Base-by-base conservation (phyloP, 2,888 invertebrate species). In the Coleophora deauratella region DNA sequence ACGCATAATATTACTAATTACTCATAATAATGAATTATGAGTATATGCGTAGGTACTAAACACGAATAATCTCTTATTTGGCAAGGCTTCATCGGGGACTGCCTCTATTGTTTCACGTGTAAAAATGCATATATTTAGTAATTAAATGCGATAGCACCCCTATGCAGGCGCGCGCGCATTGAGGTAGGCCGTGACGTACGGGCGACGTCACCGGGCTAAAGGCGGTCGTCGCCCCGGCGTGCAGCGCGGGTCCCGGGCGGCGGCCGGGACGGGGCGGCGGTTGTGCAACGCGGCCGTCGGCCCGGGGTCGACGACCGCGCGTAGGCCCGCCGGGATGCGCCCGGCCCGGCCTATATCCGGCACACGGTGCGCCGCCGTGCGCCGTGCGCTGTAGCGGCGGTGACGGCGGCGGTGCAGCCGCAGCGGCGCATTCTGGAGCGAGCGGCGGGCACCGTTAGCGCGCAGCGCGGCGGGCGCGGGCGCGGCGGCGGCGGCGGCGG, bases 111-210 rank as follows among this genome's bases (percentile, higher is more conserved):
- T 21, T 21, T 21, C 21, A 21, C 3, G 21, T 21, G n/a, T n/a
- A n/a, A n/a, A n/a, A n/a, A n/a, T n/a, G n/a, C n/a, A n/a, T n/a
- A n/a, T n/a, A 51, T 57, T 57, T 47, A 63, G 55, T 65, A 65
- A 69, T 72, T 67, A 68, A 72, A 73, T 73, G 21, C n/a, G n/a
- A 10, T 31, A 74, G 73, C 80, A 85, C 85, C 80, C 84, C 77
- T 69, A 71, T 70, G 58, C 62, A 75, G 74, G 82, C 82, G 78
- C 80, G 77, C 71, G 77, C 85, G 81, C 79, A 84, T 86, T 86
- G 87, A 86, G 87, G 87, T 87, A 85, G 87, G 87, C 75, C 82
- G 80, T 87, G 87, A 87, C 87, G 87, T 72, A 68, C 67, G 59
- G 47, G 53, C 71, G 73, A 82, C 86, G 84, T 84, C 82, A 84